phyloP scores from a whole-genome alignment of 2,888 invertebrate species.

The Eupsilia transversa region DNA sequence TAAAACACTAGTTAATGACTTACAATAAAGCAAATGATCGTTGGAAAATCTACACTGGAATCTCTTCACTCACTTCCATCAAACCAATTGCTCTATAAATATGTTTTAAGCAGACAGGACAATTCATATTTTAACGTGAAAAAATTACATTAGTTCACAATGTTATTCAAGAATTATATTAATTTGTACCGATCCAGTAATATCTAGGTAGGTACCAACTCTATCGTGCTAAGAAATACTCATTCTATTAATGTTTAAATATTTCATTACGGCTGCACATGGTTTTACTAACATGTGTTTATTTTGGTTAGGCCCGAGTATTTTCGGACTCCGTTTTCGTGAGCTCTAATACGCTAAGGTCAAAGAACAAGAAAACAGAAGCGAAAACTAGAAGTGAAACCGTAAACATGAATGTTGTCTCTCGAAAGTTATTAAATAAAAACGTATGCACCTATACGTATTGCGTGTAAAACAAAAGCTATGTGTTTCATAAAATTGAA shows the following conservation, averaged over 20 bases:
- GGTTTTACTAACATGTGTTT: neutral
- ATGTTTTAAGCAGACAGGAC: neutral
- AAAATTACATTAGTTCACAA: neutral
- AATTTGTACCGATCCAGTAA: neutral
- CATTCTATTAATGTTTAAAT: neutral
- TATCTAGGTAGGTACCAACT: neutral
- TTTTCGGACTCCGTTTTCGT: neutral
- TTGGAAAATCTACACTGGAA: neutral
- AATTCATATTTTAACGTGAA: neutral
- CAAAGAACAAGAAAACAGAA: neutral
- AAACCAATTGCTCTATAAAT: neutral
- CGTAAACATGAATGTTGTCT: constrained; percentile 13
- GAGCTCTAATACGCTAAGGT: neutral
- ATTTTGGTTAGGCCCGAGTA: neutral
- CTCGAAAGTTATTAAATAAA: constrained; percentile 16
- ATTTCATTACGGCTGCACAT: neutral
- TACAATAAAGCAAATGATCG: neutral
- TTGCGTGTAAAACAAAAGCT: constrained; percentile 18
- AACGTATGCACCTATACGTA: constrained; percentile 4
- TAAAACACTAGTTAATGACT: neutral
- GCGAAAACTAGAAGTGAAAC: neutral
- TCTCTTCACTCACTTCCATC: neutral
- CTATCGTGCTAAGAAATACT: constrained; percentile 1
- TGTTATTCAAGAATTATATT: constrained; percentile 1
- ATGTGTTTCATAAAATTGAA: constrained; percentile 29